Percentiles rank a stretch among this genome's conserved stretches.
phyloP scores from a whole-genome alignment of 2,797 vertebrate genomes.

The Botia kubotai region DNA sequence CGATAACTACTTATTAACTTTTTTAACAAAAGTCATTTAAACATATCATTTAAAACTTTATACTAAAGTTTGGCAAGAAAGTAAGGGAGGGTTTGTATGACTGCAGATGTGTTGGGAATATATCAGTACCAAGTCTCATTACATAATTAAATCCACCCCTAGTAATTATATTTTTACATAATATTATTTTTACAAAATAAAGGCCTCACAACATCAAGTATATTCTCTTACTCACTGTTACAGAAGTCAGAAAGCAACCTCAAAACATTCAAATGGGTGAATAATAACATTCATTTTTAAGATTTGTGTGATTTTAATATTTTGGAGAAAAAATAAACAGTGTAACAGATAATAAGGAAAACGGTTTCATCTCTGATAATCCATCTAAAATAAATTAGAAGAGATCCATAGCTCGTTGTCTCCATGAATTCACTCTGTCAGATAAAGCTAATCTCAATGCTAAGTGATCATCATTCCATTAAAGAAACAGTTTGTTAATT shows the following conservation, averaged over 20 bases:
- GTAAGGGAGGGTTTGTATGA: slow-evolving; percentile 24
- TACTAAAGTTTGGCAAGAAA: slow-evolving; percentile 37
- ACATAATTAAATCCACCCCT: slow-evolving; percentile 42
- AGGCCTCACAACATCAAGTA: slow-evolving; percentile 61
- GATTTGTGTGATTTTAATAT: slow-evolving; percentile 35
- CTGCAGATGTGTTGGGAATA: slow-evolving; percentile 17
- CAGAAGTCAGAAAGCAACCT: slow-evolving; percentile 32
- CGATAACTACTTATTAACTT: too few relatives aligned
- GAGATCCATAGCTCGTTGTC: slow-evolving; percentile 18
- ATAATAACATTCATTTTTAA: slow-evolving; percentile 47
- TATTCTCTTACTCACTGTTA: slow-evolving; percentile 61
- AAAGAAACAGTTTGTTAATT: not conserved
- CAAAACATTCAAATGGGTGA: slow-evolving; percentile 12
- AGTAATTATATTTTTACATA: too few relatives aligned
- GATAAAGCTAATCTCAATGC: not conserved
- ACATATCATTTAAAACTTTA: too few relatives aligned
- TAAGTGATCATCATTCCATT: not conserved
- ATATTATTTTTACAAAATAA: slow-evolving; percentile 51
- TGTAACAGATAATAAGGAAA: slow-evolving; percentile 46
- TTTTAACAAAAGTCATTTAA: too few relatives aligned
- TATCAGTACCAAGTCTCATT: slow-evolving; percentile 38
- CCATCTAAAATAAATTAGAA: not conserved
- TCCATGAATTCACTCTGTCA: not conserved
- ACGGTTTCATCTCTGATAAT: not conserved
- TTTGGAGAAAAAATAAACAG: slow-evolving; percentile 51